A percentile compares a stretch with the other conserved stretches of the same genome.
Conservation (phyloP, 2,797 vertebrate genomes). For the Channa striata region DNA sequence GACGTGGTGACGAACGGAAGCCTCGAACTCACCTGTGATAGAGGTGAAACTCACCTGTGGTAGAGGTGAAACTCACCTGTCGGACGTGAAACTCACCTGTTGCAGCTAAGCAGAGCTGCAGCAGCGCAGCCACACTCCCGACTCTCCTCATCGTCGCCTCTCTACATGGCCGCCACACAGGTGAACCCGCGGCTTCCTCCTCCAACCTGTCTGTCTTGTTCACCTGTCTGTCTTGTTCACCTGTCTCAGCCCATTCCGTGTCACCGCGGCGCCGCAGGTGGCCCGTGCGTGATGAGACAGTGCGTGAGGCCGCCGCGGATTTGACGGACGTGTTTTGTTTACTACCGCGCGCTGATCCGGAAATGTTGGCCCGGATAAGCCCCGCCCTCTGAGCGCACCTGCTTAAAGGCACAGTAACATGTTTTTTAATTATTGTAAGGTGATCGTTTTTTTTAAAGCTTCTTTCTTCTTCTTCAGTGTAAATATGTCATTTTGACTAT, state of each 20-base stretch:
- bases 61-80: too few species aligned
- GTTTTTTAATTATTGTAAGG: too few species aligned
- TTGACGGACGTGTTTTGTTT: conserved; percentile 51
- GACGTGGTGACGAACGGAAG: too few species aligned
- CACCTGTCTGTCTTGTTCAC: conserved; percentile 67
- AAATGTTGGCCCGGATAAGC: conserved; percentile 52
- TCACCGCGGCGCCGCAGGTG: not conserved
- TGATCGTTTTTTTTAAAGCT: too few species aligned
- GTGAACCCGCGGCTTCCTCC: conserved; percentile 8
- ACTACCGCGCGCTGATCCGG: conserved; percentile 60
- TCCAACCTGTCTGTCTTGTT: conserved; percentile 64
- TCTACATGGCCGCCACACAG: conserved; percentile 60
- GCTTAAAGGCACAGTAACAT: conserved; percentile 71
- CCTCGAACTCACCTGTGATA: too few species aligned
- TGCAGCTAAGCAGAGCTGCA: conserved; percentile 47
- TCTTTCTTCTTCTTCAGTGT: too few species aligned
- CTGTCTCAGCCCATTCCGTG: conserved; percentile 45
- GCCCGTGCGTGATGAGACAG: conserved; percentile 17
- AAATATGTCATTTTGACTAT: too few species aligned
- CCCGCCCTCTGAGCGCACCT: conserved; percentile 73
- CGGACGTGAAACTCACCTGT: conserved; percentile 44
- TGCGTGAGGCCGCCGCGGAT: not conserved
- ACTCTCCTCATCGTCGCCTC: conserved; percentile 60
- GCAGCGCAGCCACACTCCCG: conserved; percentile 41
- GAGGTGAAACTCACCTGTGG: too few species aligned